Conservation (phyloP, 1,140 invertebrate species). For the Lethocerus indicus region DNA sequence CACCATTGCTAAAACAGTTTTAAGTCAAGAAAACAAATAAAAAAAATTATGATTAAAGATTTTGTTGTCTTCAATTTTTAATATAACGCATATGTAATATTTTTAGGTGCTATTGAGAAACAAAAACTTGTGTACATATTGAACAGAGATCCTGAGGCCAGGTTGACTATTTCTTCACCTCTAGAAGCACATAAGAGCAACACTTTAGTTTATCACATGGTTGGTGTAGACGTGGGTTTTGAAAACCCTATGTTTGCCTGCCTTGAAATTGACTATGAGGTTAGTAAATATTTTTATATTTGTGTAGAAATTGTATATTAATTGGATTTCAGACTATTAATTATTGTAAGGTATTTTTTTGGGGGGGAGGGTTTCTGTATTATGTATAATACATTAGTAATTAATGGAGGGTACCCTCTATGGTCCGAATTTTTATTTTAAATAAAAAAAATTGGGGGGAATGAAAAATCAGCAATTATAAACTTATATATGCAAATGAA, state of each 20-base stretch:
- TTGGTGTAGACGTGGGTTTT: slow-evolving; percentile 97
- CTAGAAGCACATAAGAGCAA: slow-evolving; percentile 99
- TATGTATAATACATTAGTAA: too few species aligned
- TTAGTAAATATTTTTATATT: slow-evolving; percentile 21
- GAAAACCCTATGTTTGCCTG: slow-evolving; percentile 99
- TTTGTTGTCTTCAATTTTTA: background rate
- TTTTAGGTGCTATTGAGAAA: slow-evolving; percentile 81
- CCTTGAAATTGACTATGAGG: slow-evolving; percentile 98
- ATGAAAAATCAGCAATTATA: too few species aligned
- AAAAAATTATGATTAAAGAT: background rate
- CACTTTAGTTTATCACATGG: slow-evolving; percentile 94
- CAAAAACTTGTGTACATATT: slow-evolving; percentile 98
- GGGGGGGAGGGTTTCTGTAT: too few species aligned
- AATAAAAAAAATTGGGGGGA: too few species aligned
- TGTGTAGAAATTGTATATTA: too few species aligned
- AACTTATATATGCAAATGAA: too few species aligned
- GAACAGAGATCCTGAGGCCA: slow-evolving; percentile 92
- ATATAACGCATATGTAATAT: slow-evolving; percentile 16
- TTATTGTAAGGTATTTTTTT: too few species aligned
- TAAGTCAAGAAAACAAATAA: background rate
- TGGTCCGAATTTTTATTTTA: too few species aligned
- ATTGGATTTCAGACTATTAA: too few species aligned
- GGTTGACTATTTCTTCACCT: slow-evolving; percentile 96
- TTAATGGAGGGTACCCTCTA: too few species aligned
- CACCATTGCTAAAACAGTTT: background rate